Evolutionary conservation across 2,113 vertebrate genomes (phyloP).

Genomic region (Sporophila hypoxantha): DNA sequence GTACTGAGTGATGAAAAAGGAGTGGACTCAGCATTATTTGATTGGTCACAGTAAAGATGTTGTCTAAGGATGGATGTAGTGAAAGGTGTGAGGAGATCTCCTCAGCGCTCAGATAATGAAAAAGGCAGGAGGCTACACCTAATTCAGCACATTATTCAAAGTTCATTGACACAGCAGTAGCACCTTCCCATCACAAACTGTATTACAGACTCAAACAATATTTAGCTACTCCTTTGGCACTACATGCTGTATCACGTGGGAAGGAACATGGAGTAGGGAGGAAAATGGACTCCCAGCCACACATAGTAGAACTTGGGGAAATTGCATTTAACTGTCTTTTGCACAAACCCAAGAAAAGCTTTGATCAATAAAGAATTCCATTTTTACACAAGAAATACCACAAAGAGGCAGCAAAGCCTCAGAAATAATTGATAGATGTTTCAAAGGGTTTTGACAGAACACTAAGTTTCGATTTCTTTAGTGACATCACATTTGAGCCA

Average conservation of each 20-base stretch:
- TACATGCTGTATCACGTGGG: accelerated
- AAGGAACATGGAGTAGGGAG: background rate
- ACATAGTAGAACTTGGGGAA: background rate
- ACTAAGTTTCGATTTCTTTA: background rate
- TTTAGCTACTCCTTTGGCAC: background rate
- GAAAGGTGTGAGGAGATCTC: background rate
- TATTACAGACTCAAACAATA: background rate
- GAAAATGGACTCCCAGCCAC: background rate
- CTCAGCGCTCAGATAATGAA: background rate
- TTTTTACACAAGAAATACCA: conserved; percentile 39
- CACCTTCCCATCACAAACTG: background rate
- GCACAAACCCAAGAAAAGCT: background rate
- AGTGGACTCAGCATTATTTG: background rate
- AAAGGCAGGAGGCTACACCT: background rate
- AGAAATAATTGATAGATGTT: conserved; percentile 31
- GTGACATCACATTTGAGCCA: background rate
- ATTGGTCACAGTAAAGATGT: background rate
- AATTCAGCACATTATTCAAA: background rate
- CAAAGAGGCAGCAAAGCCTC: conserved; percentile 49
- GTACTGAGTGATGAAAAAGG: background rate
- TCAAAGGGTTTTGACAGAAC: conserved; percentile 8
- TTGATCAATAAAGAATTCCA: background rate
- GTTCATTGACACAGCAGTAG: background rate
- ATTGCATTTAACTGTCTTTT: background rate
- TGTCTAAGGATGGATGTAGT: background rate